A percentile compares a stretch with the other conserved stretches of the same genome.
These are phyloP conservation scores for Arvicanthis niloticus DNA, from an alignment of 2,113 vertebrate genomes.

Conservation along the genomic window DNA sequence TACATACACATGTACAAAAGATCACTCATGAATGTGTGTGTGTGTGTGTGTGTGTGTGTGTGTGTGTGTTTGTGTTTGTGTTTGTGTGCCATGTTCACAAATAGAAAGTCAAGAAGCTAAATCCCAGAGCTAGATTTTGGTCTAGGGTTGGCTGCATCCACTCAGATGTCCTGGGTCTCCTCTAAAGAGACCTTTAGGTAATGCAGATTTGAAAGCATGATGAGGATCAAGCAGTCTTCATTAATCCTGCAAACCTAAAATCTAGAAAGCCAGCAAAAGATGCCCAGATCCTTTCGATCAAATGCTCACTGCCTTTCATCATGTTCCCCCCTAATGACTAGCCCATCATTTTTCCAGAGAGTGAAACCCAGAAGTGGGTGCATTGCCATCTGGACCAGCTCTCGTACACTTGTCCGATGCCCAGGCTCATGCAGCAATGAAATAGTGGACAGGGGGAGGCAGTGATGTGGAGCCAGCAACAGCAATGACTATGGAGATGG, in stretches of 20 bases:
- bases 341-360: not conserved
- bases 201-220: not conserved
- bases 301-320: not conserved
- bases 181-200: not conserved
- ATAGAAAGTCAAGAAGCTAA: not conserved
- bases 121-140: not conserved
- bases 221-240: not conserved
- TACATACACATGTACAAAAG: accelerated
- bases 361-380: not conserved
- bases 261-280: not conserved
- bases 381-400: not conserved
- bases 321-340: not conserved
- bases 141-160: not conserved
- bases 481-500: not conserved
- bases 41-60: too few relatives aligned
- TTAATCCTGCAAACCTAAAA: not conserved
- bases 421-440: not conserved
- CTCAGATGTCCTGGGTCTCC: not conserved
- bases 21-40: too few relatives aligned
- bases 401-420: not conserved
- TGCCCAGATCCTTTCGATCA: not conserved
- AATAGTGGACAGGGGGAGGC: not conserved
- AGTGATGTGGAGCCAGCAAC: not conserved
- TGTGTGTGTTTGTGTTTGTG: accelerated
- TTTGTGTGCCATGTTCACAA: not conserved